Conservation (phyloP, 2,888 invertebrate genomes). For the Argynnis bischoffii region DNA sequence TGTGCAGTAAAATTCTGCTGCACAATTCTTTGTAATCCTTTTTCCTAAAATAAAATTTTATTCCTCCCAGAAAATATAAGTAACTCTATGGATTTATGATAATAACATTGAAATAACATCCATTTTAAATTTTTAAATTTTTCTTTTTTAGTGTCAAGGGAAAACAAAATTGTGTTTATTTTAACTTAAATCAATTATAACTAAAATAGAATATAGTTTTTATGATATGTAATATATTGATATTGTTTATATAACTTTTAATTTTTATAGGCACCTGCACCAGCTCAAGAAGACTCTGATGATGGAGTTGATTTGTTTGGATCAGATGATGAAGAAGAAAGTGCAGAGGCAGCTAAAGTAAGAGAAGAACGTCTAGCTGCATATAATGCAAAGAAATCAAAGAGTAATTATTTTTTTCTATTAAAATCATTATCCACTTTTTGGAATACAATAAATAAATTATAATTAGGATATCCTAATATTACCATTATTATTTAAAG, state of each 20-base stretch:
- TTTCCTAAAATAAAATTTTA: too few relatives aligned
- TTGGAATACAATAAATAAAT: not conserved
- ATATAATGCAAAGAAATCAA: slow-evolving; percentile 95
- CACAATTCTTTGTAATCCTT: too few relatives aligned
- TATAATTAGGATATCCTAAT: too few relatives aligned
- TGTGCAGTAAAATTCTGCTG: too few relatives aligned
- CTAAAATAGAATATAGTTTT: not conserved
- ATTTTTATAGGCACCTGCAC: slow-evolving; percentile 50
- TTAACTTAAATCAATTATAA: not conserved
- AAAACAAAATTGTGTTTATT: too few relatives aligned
- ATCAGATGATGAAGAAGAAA: slow-evolving; percentile 89
- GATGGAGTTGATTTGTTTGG: slow-evolving; percentile 92
- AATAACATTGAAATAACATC: too few relatives aligned
- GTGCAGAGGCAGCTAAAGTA: slow-evolving; percentile 88
- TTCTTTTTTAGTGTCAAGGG: too few relatives aligned
- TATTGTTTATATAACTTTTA: not conserved
- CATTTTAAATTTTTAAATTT: too few relatives aligned
- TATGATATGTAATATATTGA: slow-evolving; percentile 5
- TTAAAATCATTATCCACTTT: not conserved
- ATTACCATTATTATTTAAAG: too few relatives aligned
- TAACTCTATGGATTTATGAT: too few relatives aligned
- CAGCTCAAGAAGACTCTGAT: slow-evolving; percentile 80
- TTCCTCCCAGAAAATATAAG: too few relatives aligned
- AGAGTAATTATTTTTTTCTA: slow-evolving; percentile 80
- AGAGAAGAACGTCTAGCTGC: slow-evolving; percentile 93